phyloP scores from a whole-genome alignment of 2,113 vertebrate genomes.

The Prolemur simus region DNA sequence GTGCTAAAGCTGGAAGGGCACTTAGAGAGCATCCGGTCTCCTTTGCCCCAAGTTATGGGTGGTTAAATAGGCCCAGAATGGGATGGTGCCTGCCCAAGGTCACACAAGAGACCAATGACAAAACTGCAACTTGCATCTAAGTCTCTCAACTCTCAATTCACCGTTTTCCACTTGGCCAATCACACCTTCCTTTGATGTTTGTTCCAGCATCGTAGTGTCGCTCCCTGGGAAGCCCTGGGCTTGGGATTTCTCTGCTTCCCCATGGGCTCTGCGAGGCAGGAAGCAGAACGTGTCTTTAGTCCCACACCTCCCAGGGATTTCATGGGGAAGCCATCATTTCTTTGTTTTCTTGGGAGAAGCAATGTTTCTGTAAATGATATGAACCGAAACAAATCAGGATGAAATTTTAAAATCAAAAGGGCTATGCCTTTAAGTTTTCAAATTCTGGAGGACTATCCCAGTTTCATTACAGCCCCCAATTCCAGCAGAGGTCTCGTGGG shows the following conservation, averaged over 20 bases:
- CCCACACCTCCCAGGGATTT: neutral
- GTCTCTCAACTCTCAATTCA: neutral
- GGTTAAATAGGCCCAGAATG: neutral
- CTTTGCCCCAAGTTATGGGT: neutral
- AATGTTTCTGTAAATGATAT: neutral
- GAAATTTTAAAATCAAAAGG: neutral
- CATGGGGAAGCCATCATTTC: neutral
- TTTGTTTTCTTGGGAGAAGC: conserved; percentile 27
- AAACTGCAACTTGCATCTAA: neutral
- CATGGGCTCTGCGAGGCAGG: neutral
- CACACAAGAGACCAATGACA: neutral
- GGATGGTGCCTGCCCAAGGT: neutral
- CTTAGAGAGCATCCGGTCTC: neutral
- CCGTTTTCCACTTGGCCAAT: neutral
- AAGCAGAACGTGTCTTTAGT: conserved; percentile 9
- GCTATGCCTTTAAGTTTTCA: neutral
- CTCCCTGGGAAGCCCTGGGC: conserved; percentile 31
- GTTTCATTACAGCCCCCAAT: neutral
- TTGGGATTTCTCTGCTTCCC: conserved; percentile 58
- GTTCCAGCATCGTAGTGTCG: neutral
- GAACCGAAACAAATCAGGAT: neutral
- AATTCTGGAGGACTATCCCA: neutral
- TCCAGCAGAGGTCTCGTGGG: neutral
- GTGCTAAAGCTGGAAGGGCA: neutral
- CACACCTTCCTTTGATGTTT: neutral